A percentile compares a stretch with the other conserved stretches of the same genome.
These are phyloP conservation scores for Perdita meconis DNA, from an alignment of 2,888 invertebrate species.

Conservation along the genomic window DNA sequence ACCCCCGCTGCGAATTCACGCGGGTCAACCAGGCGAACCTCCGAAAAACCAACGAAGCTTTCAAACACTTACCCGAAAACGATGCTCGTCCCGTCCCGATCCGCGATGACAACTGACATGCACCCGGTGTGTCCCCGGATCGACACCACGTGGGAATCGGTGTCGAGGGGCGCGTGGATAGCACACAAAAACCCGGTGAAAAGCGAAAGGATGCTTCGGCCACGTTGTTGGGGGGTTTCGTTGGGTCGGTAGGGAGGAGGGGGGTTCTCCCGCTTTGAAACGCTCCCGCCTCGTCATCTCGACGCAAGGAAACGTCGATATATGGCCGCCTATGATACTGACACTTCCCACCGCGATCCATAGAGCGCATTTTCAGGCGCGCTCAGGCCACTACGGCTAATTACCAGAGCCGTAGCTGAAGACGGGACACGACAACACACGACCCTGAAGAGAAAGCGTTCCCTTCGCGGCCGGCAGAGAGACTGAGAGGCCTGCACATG, in stretches of 20 bases:
- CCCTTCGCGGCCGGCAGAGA: constrained; percentile 54
- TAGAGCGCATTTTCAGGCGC: constrained; percentile 78
- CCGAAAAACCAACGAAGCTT: neutral
- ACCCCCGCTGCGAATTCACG: no score
- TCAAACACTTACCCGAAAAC: constrained; percentile 8
- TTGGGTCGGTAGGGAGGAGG: constrained; percentile 30
- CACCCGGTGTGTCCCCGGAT: constrained; percentile 11
- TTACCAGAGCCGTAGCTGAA: constrained; percentile 69
- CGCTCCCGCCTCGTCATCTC: constrained; percentile 44
- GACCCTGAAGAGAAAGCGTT: constrained; percentile 54
- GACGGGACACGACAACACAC: constrained; percentile 33
- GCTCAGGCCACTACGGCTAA: constrained; percentile 77
- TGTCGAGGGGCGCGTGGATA: constrained; percentile 15
- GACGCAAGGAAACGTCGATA: constrained; percentile 78
- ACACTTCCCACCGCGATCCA: constrained; percentile 73
- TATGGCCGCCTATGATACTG: constrained; percentile 69
- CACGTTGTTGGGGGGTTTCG: constrained; percentile 17
- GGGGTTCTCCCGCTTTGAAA: constrained; percentile 62
- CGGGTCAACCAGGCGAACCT: no score
- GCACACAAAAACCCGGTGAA: constrained; percentile 40
- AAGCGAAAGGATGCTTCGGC: constrained; percentile 53
- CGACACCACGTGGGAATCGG: constrained; percentile 57
- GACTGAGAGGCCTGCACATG: constrained; percentile 50
- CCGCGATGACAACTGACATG: constrained; percentile 20
- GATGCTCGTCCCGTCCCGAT: neutral